Evolutionary conservation across 2,797 vertebrate genomes (phyloP), one percentile per base, ranked within the genome.

Genomic region (Rhynchotus rufescens): DNA sequence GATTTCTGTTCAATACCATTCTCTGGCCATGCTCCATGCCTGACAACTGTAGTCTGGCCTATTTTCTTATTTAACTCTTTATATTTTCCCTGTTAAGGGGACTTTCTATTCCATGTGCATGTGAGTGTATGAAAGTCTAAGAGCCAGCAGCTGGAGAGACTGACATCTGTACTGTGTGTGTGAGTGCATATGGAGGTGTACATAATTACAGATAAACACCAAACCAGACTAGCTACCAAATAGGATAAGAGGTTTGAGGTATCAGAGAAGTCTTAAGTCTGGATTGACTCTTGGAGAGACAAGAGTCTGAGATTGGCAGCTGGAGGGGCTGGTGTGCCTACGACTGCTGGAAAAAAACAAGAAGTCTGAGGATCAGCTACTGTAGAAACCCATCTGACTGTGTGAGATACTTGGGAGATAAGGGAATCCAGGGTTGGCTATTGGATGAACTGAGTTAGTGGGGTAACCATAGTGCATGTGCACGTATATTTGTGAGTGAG

Each of bases 11-110:
- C 65, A 42, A 11, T 21, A 21, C 45, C 6, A 32, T 54, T 84
- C 30, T 65, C 16, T 3, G 3, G 0, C 22, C 51, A 1, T 12
- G 47, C 22, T 32, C n/a, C 17, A 23, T 32, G 25, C 22, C 22
- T 67, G 22, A 67, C 47, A 22, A 67, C n/a, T 32, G 22, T n/a
- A 49, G 44, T 34, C 44, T 49, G 65, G 64, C 11, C 22, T 26
- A 23, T 67, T 67, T 67, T 67, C 44, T 17, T 34, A 66, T 32
- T 66, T 66, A 44, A 45, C 64, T 66, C 12, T 30, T 32, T 11
- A n/a, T 57, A 8, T 59, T 59, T 59, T 59, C 56, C 20, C 32
- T 32, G n/a, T 20, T 59, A 21, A 21, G 56, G 20, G 20, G 19
- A 59, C 30, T 59, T 59, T 59, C 20, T 34, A 22, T 59, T 59